phyloP scores from a whole-genome alignment of 2,797 vertebrate genomes.

The Smutsia gigantea region DNA sequence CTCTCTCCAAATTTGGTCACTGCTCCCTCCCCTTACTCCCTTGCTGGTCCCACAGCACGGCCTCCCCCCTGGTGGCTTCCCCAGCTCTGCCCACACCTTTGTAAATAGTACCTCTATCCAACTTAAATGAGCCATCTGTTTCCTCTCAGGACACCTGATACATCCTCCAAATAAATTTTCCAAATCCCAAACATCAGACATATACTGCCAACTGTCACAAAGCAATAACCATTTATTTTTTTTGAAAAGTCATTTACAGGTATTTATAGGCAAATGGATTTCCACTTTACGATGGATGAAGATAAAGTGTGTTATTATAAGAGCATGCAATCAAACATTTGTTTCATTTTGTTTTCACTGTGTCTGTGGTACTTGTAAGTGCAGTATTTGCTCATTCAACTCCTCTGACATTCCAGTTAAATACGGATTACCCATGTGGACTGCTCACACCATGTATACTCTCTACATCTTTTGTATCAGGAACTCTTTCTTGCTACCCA shows the following conservation, averaged over 20 bases:
- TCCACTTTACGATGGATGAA: conserved; percentile 58
- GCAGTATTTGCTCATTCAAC: conserved; percentile 65
- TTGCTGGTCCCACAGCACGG: neutral
- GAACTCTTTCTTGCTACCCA: neutral
- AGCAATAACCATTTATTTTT: conserved; percentile 80
- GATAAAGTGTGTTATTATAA: conserved; percentile 67
- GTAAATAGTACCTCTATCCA: conserved; percentile 28
- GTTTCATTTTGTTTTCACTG: conserved; percentile 64
- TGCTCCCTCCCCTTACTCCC: neutral
- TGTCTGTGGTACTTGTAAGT: neutral
- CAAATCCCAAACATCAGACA: conserved; percentile 65
- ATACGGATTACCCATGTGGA: neutral
- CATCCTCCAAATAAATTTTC: neutral
- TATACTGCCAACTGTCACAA: conserved; percentile 79
- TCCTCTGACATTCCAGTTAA: conserved; percentile 40
- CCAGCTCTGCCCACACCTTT: conserved; percentile 3
- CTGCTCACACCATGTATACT: neutral
- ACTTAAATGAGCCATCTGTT: conserved; percentile 45
- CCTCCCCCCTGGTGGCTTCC: neutral
- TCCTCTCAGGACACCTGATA: neutral
- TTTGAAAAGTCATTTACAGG: conserved; percentile 79
- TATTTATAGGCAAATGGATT: conserved; percentile 78
- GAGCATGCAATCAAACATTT: conserved; percentile 57
- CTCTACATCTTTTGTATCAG: neutral
- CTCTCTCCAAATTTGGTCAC: neutral